phyloP scores from a whole-genome alignment of 1,140 invertebrate genomes.

The Notospermus geniculatus region DNA sequence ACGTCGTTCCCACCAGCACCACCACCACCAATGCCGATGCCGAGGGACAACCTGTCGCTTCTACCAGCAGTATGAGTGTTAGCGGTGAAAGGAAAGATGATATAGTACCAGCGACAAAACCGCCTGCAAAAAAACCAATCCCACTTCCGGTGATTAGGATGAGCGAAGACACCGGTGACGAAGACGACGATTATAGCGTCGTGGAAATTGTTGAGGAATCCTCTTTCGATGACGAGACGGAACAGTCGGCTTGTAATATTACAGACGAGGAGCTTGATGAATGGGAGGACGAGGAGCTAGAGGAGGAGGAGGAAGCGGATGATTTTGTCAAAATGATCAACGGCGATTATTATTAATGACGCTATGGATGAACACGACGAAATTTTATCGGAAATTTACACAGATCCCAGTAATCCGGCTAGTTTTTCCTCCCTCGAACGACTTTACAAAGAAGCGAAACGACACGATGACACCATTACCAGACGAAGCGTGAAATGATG shows the following conservation, averaged over 20 bases:
- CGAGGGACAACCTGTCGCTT: too few relatives aligned
- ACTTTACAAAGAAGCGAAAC: background rate
- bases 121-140: too few relatives aligned
- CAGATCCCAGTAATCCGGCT: background rate
- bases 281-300: background rate
- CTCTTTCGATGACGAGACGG: too few relatives aligned
- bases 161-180: background rate
- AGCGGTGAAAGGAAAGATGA: too few relatives aligned
- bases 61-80: too few relatives aligned
- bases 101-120: too few relatives aligned
- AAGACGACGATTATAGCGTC: too few relatives aligned
- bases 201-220: too few relatives aligned
- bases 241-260: too few relatives aligned
- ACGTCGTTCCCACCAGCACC: too few relatives aligned
- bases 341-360: background rate
- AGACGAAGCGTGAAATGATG: background rate
- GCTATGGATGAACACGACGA: background rate
- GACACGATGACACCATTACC: background rate
- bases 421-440: background rate
- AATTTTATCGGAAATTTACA: background rate
- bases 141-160: background rate
- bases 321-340: background rate
- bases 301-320: background rate
- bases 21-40: too few relatives aligned
- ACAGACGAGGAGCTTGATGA: background rate